A percentile compares a stretch with the other conserved stretches of the same genome.
Conservation (phyloP, 2,797 vertebrate genomes). For the Prionace glauca region DNA sequence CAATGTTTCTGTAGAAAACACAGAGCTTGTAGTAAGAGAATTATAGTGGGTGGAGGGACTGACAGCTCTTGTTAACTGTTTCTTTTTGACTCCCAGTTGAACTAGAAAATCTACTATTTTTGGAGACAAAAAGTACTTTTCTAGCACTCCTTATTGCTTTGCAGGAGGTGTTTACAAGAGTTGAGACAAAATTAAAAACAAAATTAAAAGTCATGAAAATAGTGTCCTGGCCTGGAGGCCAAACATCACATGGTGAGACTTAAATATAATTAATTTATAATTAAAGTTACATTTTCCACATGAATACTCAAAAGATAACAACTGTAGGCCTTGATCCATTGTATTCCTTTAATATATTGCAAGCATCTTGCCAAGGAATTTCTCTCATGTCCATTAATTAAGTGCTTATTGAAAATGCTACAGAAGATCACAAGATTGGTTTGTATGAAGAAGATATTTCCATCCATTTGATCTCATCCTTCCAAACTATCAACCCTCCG, state of each 20-base stretch:
- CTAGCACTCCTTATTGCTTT: not conserved
- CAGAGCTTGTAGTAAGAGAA: not conserved
- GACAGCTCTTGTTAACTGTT: not conserved
- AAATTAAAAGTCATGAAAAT: not conserved
- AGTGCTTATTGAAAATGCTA: not conserved
- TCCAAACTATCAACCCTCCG: not conserved
- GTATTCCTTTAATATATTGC: constrained; percentile 14
- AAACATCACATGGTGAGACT: not conserved
- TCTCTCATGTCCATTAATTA: not conserved
- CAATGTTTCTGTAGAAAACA: not conserved
- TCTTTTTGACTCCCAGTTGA: not conserved
- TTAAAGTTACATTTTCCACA: not conserved
- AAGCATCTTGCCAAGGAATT: not conserved
- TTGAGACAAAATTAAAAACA: not conserved
- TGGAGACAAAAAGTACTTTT: not conserved
- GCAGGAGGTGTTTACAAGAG: not conserved
- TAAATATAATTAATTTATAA: constrained; percentile 9
- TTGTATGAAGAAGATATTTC: not conserved
- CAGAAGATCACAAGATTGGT: constrained; percentile 12
- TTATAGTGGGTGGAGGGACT: not conserved
- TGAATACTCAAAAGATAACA: not conserved
- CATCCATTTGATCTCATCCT: not conserved
- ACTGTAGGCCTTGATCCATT: not conserved
- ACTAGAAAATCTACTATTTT: not conserved
- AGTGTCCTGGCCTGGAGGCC: not conserved